A percentile compares a stretch with the other conserved stretches of the same genome.
Evolutionary conservation across 2,888 invertebrate genomes (phyloP).

Genomic region (Sesia bembeciformis): DNA sequence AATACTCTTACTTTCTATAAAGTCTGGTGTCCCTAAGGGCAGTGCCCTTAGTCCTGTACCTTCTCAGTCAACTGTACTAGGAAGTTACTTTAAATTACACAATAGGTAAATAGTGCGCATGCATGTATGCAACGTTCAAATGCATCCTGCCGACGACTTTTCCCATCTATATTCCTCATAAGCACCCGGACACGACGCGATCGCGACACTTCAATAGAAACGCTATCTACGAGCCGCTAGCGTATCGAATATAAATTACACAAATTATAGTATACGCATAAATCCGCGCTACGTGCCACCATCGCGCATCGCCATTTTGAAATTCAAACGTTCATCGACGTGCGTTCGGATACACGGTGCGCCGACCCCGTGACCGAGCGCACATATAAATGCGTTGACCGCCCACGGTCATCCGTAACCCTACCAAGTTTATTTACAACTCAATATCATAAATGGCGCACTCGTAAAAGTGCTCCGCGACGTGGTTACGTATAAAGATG

Average conservation of each 20-base stretch:
- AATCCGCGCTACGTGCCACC: constrained; percentile 17
- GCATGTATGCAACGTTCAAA: constrained; percentile 6
- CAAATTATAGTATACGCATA: constrained; percentile 32
- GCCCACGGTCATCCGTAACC: constrained; percentile 56
- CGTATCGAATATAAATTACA: constrained; percentile 70
- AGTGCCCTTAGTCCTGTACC: too few relatives aligned
- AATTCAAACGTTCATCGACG: constrained; percentile 25
- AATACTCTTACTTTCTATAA: too few relatives aligned
- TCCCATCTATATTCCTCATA: constrained; percentile 54
- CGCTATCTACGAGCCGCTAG: constrained; percentile 50
- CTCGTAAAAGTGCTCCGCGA: constrained; percentile 20
- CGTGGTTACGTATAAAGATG: constrained; percentile 6
- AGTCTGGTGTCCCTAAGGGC: too few relatives aligned
- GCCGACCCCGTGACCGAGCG: constrained; percentile 66
- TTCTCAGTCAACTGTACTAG: too few relatives aligned
- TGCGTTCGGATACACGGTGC: constrained; percentile 43
- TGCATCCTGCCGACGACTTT: constrained; percentile 41
- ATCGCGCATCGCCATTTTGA: constrained; percentile 16
- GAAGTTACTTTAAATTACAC: too few relatives aligned
- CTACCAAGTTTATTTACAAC: constrained; percentile 41
- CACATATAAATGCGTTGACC: constrained; percentile 65
- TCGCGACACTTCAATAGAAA: constrained; percentile 56
- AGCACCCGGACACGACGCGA: constrained; percentile 49
- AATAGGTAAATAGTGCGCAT: not conserved
- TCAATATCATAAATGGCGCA: constrained; percentile 23